A percentile compares a stretch with the other conserved stretches of the same genome.
Evolutionary conservation across 64 coral and sea anemone species (phyloP).

Genomic region (Montipora efflorescens): DNA sequence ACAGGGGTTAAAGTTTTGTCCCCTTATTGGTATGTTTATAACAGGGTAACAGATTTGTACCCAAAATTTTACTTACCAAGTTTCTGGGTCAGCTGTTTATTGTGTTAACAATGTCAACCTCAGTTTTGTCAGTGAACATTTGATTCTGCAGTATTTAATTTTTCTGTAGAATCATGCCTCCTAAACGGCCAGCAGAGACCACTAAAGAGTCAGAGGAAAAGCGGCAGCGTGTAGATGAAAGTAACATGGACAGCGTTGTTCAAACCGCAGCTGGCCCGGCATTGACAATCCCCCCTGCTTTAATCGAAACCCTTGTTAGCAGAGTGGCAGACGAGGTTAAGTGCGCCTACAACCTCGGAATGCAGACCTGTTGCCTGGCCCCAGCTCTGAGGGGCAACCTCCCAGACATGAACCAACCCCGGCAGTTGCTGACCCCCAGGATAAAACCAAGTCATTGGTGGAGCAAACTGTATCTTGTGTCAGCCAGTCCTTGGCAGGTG

Average conservation of each 20-base stretch:
- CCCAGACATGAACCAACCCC: neutral
- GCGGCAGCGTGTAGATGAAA: neutral
- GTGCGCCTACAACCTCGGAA: neutral
- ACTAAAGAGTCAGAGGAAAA: neutral
- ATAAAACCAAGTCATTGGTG: neutral
- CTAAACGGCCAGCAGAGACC: neutral
- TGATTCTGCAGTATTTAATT: neutral
- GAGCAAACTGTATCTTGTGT: too few species aligned
- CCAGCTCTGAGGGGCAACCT: neutral
- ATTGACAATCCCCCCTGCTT: neutral
- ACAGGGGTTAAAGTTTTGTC: neutral
- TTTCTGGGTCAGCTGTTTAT: neutral
- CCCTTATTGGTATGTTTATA: neutral
- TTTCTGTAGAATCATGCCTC: constrained; percentile 14
- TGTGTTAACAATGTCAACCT: neutral
- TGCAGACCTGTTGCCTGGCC: neutral
- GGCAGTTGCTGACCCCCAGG: neutral
- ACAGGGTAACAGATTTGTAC: neutral
- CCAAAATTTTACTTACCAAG: neutral
- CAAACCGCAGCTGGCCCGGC: neutral
- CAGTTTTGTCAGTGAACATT: neutral
- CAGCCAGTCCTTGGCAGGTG: too few species aligned
- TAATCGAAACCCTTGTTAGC: neutral
- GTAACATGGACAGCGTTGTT: neutral
- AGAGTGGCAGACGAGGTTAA: neutral